Evolutionary conservation across 1,140 invertebrate genomes (phyloP), one percentile per base, ranked within the genome.

Genomic region (Aethina tumida): DNA sequence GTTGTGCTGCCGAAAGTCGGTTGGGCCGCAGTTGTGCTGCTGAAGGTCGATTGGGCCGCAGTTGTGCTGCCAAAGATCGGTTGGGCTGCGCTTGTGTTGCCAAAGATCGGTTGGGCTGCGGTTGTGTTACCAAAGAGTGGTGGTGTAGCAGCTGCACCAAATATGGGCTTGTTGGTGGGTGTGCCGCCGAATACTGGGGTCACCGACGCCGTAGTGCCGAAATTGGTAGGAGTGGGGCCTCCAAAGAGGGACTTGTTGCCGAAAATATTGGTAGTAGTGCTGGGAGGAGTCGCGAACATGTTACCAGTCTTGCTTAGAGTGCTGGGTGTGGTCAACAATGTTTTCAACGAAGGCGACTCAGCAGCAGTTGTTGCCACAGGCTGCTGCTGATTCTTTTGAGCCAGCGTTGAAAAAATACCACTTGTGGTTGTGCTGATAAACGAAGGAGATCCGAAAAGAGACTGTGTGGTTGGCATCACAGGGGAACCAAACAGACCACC

Each of bases 1-100:
- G 17, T 40, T 12, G 19, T 10, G 13, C 24, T 17, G 5, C 39
- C 39, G 21, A 35, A 41, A 41, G 27, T 35, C 20, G 15, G 21
- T 21, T n/a, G 19, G 12, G 5, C 16, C 31, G n/a, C 10, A 17
- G 16, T 16, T 33, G 12, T 8, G 14, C 14, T 29, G 6, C n/a
- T 14, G 27, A 13, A 6, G 12, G 7, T 29, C 12, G n/a, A 6
- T 8, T 14, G n/a, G 27, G 14, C n/a, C 6, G 14, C 12, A 9
- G 27, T 6, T 10, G 27, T 14, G 12, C 27, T 12, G 27, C 27
- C 14, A 7, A 14, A 12, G 12, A 12, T n/a, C n/a, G n/a, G n/a
- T 29, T 29, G 7, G 12, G 27, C 12, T 1, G 14, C 6, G 14
- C 7, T 29, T 10, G 24, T 10, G 2, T 26, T 3, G 13, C n/a